Evolutionary conservation across 2,797 vertebrate genomes (phyloP).

Genomic region (Orestias chungarensis): DNA sequence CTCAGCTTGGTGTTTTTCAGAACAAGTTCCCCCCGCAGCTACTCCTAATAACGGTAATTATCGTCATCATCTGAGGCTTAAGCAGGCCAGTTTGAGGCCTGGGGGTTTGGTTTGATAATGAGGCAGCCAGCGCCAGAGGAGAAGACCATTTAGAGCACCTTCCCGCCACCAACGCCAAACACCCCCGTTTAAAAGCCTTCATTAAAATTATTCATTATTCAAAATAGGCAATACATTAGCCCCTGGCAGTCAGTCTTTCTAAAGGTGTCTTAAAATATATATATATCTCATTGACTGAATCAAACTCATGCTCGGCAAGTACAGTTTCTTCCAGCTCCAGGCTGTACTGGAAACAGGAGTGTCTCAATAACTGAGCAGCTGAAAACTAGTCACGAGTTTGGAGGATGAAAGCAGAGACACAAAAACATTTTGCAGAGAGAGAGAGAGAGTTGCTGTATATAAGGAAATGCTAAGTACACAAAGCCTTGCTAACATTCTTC

Average conservation of each 20-base stretch:
- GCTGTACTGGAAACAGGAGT: conserved; percentile 44
- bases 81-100: conserved; percentile 83
- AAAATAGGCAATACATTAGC: conserved; percentile 76
- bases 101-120: conserved; percentile 80
- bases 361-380: conserved; percentile 47
- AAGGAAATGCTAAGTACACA: conserved; percentile 30
- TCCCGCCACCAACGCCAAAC: conserved; percentile 68
- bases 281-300: conserved; percentile 74
- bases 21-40: conserved; percentile 85
- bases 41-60: conserved; percentile 87
- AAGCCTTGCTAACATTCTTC: conserved; percentile 25
- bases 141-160: conserved; percentile 70
- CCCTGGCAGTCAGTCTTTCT: conserved; percentile 70
- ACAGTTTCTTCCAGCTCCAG: conserved; percentile 60
- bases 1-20: conserved; percentile 80
- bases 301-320: conserved; percentile 66
- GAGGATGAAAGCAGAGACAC: conserved; percentile 43
- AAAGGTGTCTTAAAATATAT: conserved; percentile 77
- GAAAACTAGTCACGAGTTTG: conserved; percentile 66
- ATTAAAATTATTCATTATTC: conserved; percentile 85
- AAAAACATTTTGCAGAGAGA: conserved; percentile 61
- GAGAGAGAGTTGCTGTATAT: not conserved
- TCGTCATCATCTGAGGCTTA: conserved; percentile 81
- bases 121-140: conserved; percentile 75
- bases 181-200: conserved; percentile 77